Evolutionary conservation across 2,797 vertebrate genomes (phyloP).

Genomic region (Halcyon badia): DNA sequence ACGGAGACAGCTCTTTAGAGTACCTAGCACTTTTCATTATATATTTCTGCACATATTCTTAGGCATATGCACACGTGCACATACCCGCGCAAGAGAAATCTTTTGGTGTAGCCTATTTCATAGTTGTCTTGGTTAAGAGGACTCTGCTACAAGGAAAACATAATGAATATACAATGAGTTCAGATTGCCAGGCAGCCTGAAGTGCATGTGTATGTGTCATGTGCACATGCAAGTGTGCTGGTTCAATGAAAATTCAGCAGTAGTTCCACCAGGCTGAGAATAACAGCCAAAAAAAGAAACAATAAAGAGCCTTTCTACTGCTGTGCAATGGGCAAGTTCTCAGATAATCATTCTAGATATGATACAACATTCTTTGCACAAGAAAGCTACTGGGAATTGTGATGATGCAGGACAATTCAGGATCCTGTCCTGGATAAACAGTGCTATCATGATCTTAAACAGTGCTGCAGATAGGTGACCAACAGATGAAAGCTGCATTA

Average conservation of each 20-base stretch:
- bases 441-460: constrained; percentile 35
- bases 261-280: constrained; percentile 43
- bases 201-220: neutral
- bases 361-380: neutral
- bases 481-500: constrained; percentile 7
- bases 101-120: neutral
- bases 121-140: neutral
- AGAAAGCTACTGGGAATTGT: constrained; percentile 6
- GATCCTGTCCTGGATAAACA: neutral
- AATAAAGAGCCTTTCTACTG: constrained; percentile 29
- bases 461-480: constrained; percentile 11
- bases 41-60: fast-evolving
- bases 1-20: neutral
- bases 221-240: neutral
- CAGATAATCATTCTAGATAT: constrained; percentile 58
- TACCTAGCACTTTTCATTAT: neutral
- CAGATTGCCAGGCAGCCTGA: neutral
- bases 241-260: constrained; percentile 65
- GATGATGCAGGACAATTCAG: neutral
- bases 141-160: neutral
- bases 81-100: fast-evolving
- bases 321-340: constrained; percentile 54
- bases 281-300: constrained; percentile 14
- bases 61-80: no score
- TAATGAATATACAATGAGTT: constrained; percentile 23